Percentiles rank a stretch among this genome's conserved stretches.
Evolutionary conservation across 2,113 vertebrate genomes (phyloP).

Genomic region (Eupsittula cactorum): DNA sequence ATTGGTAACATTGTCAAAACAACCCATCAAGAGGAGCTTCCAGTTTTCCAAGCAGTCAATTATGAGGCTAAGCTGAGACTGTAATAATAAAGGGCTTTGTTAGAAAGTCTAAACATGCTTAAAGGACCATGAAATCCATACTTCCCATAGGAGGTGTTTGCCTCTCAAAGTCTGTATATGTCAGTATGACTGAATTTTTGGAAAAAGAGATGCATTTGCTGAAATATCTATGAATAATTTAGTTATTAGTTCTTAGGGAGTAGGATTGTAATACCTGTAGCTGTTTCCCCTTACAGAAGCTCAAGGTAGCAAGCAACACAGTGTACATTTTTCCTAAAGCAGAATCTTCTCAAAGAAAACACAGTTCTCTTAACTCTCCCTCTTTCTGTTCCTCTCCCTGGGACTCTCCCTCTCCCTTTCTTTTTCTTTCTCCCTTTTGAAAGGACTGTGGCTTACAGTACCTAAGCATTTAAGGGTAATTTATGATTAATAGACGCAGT

Average conservation of each 20-base stretch:
- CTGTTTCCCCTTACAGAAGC: neutral
- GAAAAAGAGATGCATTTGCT: neutral
- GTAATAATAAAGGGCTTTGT: conserved; percentile 33
- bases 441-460: neutral
- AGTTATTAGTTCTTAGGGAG: conserved; percentile 9
- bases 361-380: neutral
- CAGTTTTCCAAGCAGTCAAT: conserved; percentile 38
- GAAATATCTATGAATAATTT: conserved; percentile 22
- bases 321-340: neutral
- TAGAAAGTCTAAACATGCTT: conserved; percentile 33
- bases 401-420: neutral
- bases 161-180: neutral
- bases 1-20: conserved; percentile 49
- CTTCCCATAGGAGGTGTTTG: neutral
- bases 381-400: neutral
- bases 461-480: neutral
- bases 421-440: neutral
- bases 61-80: conserved; percentile 10
- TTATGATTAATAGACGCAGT: neutral
- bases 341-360: neutral
- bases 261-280: neutral
- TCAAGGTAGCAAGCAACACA: neutral
- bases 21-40: conserved; percentile 14
- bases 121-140: conserved; percentile 43
- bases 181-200: conserved; percentile 22